Base-by-base conservation (phyloP, 2,797 vertebrate genomes). In the Fundulus diaphanus region DNA sequence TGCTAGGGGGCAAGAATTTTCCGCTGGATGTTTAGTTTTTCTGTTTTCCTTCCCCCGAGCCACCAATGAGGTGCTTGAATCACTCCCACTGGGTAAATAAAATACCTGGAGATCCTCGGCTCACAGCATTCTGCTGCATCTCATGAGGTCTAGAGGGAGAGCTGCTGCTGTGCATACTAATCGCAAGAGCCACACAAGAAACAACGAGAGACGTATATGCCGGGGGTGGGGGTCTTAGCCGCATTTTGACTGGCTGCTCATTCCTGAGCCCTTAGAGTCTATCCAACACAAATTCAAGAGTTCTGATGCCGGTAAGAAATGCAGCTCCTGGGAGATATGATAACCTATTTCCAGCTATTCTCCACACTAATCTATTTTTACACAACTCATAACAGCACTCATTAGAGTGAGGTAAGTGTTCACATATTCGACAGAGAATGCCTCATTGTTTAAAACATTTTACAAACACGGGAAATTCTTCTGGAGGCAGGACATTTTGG, bases 81-180 rank as follows among this genome's bases (percentile, higher is more conserved):
- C 72, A 35, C 63, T 78, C 82, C 51, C 69, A n/a, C 54, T 48
- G 67, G 65, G 29, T 37, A 68, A 78, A 83, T 46, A 76, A 76
- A 74, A 77, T 37, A 73, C 59, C 54, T 22, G 35, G 40, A 75
- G 46, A 61, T 61, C n/a, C 56, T 83, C 24, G 0, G 1, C 76
- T 79, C 51, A 1, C 54, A 78, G 48, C 70, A 40, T 22, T 56
- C 33, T 37, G 29, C 68, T 68, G 73, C 22, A 70, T 59, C 70
- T 76, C 37, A 74, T 79, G 51, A 77, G 72, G 57, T 65, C 65
- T 70, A 57, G 42, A 46, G 77, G 54, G 61, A 80, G n/a, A 49
- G 48, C 0, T 29, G 44, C 68, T 57, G 56, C 57, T 31, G 67
- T 56, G 70, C 52, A 79, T 74, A 15, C 74, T 35, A 31, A 74